Percentiles rank a stretch among this genome's conserved stretches.
phyloP scores from a whole-genome alignment of 2,797 vertebrate genomes.

The Pseudomugil tenellus region DNA sequence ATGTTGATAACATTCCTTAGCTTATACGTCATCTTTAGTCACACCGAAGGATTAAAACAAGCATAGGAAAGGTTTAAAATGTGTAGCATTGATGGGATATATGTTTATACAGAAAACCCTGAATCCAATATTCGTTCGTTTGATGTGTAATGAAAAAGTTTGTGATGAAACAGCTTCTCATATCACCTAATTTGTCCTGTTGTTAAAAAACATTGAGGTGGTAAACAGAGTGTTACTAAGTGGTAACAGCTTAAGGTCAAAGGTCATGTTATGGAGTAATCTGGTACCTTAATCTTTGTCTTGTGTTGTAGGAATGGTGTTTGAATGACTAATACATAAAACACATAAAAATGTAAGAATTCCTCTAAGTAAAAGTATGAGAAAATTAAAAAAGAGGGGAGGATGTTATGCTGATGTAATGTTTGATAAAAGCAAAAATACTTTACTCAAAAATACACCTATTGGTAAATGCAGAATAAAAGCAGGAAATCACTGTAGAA shows the following conservation, averaged over 20 bases:
- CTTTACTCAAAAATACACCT: constrained; percentile 8
- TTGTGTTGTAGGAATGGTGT: constrained; percentile 18
- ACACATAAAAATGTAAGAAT: too few species aligned
- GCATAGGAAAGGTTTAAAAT: constrained; percentile 13
- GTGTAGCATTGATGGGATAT: background rate
- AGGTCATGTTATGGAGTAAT: constrained; percentile 38
- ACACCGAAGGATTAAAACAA: constrained; percentile 49
- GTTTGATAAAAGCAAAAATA: background rate
- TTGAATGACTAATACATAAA: constrained; percentile 46
- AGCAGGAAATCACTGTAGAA: background rate
- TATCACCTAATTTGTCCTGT: constrained; percentile 15
- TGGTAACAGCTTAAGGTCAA: constrained; percentile 56
- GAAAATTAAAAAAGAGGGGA: background rate
- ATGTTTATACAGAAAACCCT: background rate
- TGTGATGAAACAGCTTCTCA: background rate
- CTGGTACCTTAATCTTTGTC: constrained; percentile 36
- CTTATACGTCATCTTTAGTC: constrained; percentile 47
- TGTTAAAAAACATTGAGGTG: background rate
- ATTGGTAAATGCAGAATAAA: background rate
- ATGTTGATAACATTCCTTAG: constrained; percentile 49
- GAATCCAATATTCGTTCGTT: background rate
- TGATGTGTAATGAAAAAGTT: background rate
- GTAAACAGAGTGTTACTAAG: constrained; percentile 41
- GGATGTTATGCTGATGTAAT: background rate
- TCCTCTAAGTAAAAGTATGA: too few species aligned